These are phyloP conservation scores for Hippasteria phrygiana DNA, from an alignment of 53 echinoderm and acorn worm genomes.

Conservation along the genomic window DNA sequence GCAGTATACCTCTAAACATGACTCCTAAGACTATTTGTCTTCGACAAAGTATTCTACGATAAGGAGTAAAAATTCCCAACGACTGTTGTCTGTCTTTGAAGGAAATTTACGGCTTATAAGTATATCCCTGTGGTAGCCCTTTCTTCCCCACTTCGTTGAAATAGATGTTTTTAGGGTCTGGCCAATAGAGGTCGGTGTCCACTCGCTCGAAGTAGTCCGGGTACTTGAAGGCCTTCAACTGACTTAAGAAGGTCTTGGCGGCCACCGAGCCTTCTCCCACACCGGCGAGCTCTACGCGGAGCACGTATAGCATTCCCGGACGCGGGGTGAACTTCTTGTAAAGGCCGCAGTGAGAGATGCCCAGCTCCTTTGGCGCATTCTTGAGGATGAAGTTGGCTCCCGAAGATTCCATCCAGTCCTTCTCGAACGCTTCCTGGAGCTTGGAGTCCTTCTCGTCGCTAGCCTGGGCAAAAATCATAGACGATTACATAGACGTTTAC, in stretches of 20 bases:
- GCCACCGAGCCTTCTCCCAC: slow-evolving; percentile 26
- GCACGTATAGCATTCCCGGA: slow-evolving; percentile 63
- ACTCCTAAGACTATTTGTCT: too few relatives aligned
- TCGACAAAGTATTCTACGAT: too few relatives aligned
- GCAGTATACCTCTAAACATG: too few relatives aligned
- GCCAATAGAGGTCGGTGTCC: slow-evolving; percentile 39
- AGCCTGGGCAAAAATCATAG: neutral
- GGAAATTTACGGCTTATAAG: slow-evolving; percentile 38
- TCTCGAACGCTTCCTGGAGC: slow-evolving; percentile 68
- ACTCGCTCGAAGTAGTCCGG: slow-evolving; percentile 42
- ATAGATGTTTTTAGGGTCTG: slow-evolving; percentile 54
- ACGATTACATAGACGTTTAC: too few relatives aligned
- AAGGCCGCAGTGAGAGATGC: slow-evolving; percentile 54
- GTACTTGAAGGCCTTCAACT: slow-evolving; percentile 43
- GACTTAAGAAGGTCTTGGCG: slow-evolving; percentile 47
- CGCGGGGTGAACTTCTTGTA: slow-evolving; percentile 68
- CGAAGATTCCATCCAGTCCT: slow-evolving; percentile 60
- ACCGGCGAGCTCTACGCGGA: slow-evolving; percentile 66
- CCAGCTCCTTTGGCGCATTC: slow-evolving; percentile 62
- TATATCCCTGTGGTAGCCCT: slow-evolving; percentile 38
- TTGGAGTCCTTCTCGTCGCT: slow-evolving; percentile 37
- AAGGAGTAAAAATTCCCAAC: too few relatives aligned
- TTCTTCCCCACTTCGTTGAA: slow-evolving; percentile 50
- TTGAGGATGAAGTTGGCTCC: slow-evolving; percentile 68
- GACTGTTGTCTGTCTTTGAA: too few relatives aligned